A percentile compares a stretch with the other conserved stretches of the same genome.
These are phyloP conservation scores for Pherbina coryleti DNA, from an alignment of 2,888 invertebrate genomes.

Conservation along the genomic window DNA sequence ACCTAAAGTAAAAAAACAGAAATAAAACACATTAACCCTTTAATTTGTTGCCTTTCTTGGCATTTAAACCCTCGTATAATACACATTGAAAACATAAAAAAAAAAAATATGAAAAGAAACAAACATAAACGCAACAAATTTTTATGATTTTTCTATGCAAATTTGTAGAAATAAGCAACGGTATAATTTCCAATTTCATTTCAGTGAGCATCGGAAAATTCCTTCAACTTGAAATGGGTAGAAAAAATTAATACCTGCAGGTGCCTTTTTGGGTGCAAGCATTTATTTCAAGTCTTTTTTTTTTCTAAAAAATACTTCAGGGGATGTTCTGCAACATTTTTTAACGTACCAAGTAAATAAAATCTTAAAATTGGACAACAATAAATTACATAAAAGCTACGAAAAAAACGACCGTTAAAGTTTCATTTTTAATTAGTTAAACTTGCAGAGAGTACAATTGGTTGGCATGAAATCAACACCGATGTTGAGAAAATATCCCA, in stretches of 20 bases:
- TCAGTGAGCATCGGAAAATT: too few relatives aligned
- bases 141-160: constrained; percentile 32
- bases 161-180: not conserved
- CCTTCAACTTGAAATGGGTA: too few relatives aligned
- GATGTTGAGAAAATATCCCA: not conserved
- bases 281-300: too few relatives aligned
- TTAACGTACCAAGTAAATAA: constrained; percentile 1
- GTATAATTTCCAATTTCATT: too few relatives aligned
- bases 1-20: not conserved
- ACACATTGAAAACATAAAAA: not conserved
- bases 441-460: not conserved
- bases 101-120: not conserved
- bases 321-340: constrained; percentile 7
- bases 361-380: constrained; percentile 18
- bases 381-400: constrained; percentile 10
- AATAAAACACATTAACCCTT: constrained; percentile 4
- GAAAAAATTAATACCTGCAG: too few relatives aligned
- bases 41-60: not conserved
- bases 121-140: constrained; percentile 20
- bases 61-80: not conserved
- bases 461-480: not conserved
- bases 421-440: constrained; percentile 10
- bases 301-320: not conserved
- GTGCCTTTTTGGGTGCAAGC: too few relatives aligned
- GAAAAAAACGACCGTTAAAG: not conserved